phyloP scores from a whole-genome alignment of 1,140 invertebrate genomes.

The Bradysia coprophila region DNA sequence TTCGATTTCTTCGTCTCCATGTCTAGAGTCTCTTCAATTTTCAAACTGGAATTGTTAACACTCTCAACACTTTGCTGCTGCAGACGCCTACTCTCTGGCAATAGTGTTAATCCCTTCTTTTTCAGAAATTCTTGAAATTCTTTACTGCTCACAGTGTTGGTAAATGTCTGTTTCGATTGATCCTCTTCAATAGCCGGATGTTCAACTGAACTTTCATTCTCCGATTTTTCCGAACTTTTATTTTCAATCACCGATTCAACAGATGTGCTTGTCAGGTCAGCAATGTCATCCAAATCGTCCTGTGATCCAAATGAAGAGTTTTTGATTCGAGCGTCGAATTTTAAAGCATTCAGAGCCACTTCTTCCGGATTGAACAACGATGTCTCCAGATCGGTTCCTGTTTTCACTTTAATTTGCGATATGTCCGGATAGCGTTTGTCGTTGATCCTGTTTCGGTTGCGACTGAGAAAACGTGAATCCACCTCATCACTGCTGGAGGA shows the following conservation, averaged over 20 bases:
- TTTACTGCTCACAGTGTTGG: conserved; percentile 20
- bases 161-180: conserved; percentile 12
- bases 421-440: conserved; percentile 20
- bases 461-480: not conserved
- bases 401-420: conserved; percentile 18
- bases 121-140: conserved; percentile 20
- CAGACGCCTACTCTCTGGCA: conserved; percentile 8
- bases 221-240: conserved; percentile 18
- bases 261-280: conserved; percentile 7
- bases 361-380: conserved; percentile 16
- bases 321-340: conserved; percentile 20
- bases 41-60: not conserved
- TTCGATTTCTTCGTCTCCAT: conserved; percentile 9
- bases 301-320: conserved; percentile 20
- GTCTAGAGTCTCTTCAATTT: conserved; percentile 1
- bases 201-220: conserved; percentile 11
- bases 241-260: not conserved
- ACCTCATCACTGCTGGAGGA: not conserved
- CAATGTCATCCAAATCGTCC: conserved; percentile 21
- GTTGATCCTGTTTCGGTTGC: conserved; percentile 15
- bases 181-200: not conserved
- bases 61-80: not conserved
- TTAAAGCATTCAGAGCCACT: conserved; percentile 20
- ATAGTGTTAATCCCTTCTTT: conserved; percentile 15
- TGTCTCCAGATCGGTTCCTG: conserved; percentile 12